These are phyloP conservation scores for Phalacrocorax aristotelis DNA, from an alignment of 2,113 vertebrate genomes.

Conservation along the genomic window DNA sequence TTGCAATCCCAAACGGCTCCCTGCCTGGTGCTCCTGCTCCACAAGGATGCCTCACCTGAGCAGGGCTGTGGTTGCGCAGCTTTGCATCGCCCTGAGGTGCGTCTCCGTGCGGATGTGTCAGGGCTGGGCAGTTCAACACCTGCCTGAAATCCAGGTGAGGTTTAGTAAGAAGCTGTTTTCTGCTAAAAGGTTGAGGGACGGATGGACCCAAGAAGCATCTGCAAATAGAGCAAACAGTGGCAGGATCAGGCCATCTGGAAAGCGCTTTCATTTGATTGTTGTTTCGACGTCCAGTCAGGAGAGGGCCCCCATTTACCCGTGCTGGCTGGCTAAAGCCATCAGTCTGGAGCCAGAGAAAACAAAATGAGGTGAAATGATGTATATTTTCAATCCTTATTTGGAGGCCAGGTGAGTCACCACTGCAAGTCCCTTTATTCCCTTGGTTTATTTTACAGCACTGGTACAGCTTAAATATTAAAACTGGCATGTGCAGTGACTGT, in stretches of 20 bases:
- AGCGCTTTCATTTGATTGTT: not conserved
- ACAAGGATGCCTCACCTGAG: rapidly evolving
- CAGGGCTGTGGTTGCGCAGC: not conserved
- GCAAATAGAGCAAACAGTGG: not conserved
- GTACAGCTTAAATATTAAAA: not conserved
- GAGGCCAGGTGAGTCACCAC: not conserved
- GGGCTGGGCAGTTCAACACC: no score
- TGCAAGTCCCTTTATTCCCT: not conserved
- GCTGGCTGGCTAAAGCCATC: not conserved
- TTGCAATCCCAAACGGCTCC: no score
- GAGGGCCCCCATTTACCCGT: not conserved
- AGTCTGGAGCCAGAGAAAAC: no score
- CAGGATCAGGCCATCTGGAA: not conserved
- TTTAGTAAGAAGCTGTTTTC: not conserved
- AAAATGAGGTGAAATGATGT: not conserved
- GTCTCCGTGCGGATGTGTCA: rapidly evolving
- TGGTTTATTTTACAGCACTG: not conserved
- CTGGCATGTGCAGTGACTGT: not conserved
- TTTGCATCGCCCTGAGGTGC: not conserved
- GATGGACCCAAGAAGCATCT: not conserved
- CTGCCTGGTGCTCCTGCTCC: not conserved
- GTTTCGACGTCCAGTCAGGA: not conserved
- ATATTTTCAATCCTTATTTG: not conserved
- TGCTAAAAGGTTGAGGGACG: not conserved
- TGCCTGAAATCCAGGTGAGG: not conserved